Conservation (phyloP, 2,797 vertebrate genomes). For the Rhincodon typus region DNA sequence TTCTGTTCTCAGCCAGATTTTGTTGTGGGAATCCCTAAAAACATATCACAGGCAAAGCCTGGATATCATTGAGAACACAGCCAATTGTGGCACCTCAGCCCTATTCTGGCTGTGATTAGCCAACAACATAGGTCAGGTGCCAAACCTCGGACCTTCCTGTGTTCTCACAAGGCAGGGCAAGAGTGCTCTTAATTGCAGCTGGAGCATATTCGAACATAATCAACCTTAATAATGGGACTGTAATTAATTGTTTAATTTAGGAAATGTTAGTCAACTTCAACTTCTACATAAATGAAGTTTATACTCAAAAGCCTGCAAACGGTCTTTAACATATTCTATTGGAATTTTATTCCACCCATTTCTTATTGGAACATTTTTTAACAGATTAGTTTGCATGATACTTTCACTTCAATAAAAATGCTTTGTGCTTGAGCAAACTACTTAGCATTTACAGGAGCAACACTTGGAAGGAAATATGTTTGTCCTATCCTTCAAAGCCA, state of each 20-base stretch:
- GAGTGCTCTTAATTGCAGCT: not conserved
- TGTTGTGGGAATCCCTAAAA: not conserved
- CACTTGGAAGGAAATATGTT: not conserved
- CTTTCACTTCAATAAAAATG: not conserved
- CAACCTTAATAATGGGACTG: not conserved
- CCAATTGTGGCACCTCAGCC: not conserved
- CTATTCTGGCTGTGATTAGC: not conserved
- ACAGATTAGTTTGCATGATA: not conserved
- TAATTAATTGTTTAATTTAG: not conserved
- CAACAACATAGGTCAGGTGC: not conserved
- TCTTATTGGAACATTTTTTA: not conserved
- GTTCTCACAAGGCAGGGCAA: no score
- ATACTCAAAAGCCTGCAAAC: not conserved
- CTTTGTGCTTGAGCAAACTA: not conserved
- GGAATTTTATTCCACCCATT: not conserved
- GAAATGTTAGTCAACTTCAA: not conserved
- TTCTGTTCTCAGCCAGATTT: not conserved
- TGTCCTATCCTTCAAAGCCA: not conserved
- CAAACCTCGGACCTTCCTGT: not conserved
- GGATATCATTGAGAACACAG: not conserved
- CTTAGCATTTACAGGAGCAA: not conserved
- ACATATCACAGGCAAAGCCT: not conserved
- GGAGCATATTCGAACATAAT: not conserved
- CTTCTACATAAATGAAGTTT: not conserved
- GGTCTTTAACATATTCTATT: not conserved